Evolutionary conservation across 2,797 vertebrate species (phyloP), one percentile per base, ranked within the genome.

Genomic region (Bryconaethiops microstoma): DNA sequence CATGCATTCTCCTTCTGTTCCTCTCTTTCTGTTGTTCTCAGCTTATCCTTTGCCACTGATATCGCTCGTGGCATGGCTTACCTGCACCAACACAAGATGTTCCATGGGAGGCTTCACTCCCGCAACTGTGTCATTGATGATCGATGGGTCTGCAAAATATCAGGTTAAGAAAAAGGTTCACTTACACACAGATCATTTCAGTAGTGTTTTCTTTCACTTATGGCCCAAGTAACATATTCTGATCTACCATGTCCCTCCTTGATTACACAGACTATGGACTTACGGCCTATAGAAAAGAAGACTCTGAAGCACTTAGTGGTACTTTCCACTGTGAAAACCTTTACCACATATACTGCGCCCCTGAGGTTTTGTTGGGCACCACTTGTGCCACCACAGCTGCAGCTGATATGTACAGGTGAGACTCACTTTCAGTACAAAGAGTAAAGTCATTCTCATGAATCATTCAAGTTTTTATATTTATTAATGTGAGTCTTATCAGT

Each of bases 131-230:
- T 95, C 8, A 91, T 93, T 42, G 94, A 94, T 50, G 92, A 94
- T 78, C 89, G 92, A 78, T 95, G 94, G 92, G 93, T 94, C 68
- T 96, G 94, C 88, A 95, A 95, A 88, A 93, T 94, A 78, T 92
- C 93, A 92, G 93, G 94, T 95, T 62, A 62, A 23, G 17, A 29
- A 64, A 64, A 23, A 25, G 19, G 25, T 19, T 65, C 7, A 65
- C 14, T 40, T 39, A 7, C 39, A 40, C 16, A n/a, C n/a, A n/a
- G n/a, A n/a, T n/a, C n/a, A n/a, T n/a, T n/a, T n/a, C n/a, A n/a
- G n/a, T n/a, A n/a, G n/a, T n/a, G n/a, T n/a, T n/a, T n/a, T n/a
- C n/a, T n/a, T n/a, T n/a, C n/a, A n/a, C n/a, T n/a, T n/a, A n/a
- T n/a, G n/a, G n/a, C n/a, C 29, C 29, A 1, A 29, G 29, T 35